phyloP scores from a whole-genome alignment of 2,113 vertebrate species.

The Caranx ignobilis region DNA sequence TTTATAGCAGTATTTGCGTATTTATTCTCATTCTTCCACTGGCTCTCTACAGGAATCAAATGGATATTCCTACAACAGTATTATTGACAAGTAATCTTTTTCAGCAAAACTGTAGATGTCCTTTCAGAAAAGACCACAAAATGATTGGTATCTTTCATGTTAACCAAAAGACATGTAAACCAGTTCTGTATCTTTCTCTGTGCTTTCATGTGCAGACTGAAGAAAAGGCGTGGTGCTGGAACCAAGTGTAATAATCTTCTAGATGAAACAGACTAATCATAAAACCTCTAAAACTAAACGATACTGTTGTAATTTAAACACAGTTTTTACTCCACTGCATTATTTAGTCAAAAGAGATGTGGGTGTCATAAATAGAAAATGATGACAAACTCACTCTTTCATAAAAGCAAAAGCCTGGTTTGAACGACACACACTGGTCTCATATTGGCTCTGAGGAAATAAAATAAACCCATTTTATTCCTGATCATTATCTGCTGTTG shows the following conservation, averaged over 20 bases:
- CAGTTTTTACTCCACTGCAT: not conserved
- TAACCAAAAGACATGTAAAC: not conserved
- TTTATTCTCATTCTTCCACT: not conserved
- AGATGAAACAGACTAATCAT: conserved; percentile 32
- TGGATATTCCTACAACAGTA: conserved; percentile 2
- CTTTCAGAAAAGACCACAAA: not conserved
- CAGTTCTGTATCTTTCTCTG: not conserved
- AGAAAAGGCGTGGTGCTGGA: not conserved
- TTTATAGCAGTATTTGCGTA: not conserved
- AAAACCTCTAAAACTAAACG: conserved; percentile 16
- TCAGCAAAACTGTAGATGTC: not conserved
- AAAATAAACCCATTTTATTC: conserved; percentile 10
- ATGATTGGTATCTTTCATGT: not conserved
- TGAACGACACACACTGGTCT: not conserved
- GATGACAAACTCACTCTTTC: not conserved
- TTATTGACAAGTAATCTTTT: not conserved
- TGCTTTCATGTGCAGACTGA: conserved; percentile 4
- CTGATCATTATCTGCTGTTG: not conserved
- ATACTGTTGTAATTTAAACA: conserved; percentile 7
- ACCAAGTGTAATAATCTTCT: not conserved
- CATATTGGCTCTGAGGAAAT: not conserved
- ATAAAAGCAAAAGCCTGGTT: not conserved
- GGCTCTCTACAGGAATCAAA: not conserved
- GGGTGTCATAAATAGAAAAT: conserved; percentile 4
- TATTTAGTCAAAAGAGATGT: conserved; percentile 20